Percentiles rank a stretch among this genome's conserved stretches.
Conservation (phyloP, 2,797 vertebrate species). For the Morelia viridis region DNA sequence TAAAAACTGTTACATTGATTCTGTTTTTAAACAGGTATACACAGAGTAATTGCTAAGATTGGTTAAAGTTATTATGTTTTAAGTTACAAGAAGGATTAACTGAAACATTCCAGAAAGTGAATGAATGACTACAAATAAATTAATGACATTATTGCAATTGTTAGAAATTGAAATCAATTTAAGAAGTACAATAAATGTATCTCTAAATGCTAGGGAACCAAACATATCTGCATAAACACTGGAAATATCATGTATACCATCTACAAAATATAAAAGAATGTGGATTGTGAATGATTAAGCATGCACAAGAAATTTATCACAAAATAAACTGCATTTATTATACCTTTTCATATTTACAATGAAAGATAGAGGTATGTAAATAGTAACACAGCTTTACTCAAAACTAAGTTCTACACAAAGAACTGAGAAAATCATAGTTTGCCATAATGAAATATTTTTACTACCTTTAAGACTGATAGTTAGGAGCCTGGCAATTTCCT, state of each 20-base stretch:
- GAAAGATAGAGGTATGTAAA: background rate
- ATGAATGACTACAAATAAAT: constrained; percentile 67
- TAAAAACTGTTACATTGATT: constrained; percentile 39
- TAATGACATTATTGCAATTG: constrained; percentile 63
- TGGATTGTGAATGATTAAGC: constrained; percentile 48
- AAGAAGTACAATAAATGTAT: constrained; percentile 53
- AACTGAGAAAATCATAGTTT: background rate
- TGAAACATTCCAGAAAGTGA: constrained; percentile 65
- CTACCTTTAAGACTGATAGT: background rate
- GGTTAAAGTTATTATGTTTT: constrained; percentile 18
- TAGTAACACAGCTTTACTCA: background rate
- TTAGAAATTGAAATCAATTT: constrained; percentile 58
- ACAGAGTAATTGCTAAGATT: constrained; percentile 36
- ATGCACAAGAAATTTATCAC: constrained; percentile 29
- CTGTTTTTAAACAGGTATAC: constrained; percentile 22
- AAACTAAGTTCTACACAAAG: background rate
- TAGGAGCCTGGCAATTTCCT: background rate
- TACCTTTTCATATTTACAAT: background rate
- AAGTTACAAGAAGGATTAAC: constrained; percentile 49
- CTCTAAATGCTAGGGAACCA: constrained; percentile 41
- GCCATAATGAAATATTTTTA: background rate
- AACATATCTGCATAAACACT: constrained; percentile 68
- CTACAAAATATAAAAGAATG: constrained; percentile 18
- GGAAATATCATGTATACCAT: constrained; percentile 51
- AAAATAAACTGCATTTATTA: background rate